Base-by-base conservation (phyloP, 1,140 invertebrate species). In the Leptopilina clavipes region DNA sequence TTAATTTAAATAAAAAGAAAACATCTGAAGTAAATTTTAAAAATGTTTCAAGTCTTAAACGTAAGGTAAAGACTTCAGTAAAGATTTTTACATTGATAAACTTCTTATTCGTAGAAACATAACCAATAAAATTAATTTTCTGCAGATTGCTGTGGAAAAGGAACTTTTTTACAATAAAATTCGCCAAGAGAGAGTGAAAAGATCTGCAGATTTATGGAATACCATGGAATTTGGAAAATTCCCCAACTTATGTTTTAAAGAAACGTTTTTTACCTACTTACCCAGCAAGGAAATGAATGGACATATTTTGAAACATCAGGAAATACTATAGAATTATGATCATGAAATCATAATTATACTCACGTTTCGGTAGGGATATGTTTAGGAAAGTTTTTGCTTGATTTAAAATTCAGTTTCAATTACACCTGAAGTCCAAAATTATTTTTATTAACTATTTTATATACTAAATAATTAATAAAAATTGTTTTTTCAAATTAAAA, bases 191-290 rank as follows among this genome's bases (percentile, higher is more conserved):
- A 77, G 86, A 10, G 84, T 89, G 7, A 56, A 82, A 8, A 72
- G 80, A 44, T 74, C 84, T 0, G 79, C 81, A 44, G 17, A 48
- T 0, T 79, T 83, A 76, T 89, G 88, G 88, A 75, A 56, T 31
- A 79, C 83, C 0, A 86, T 88, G 83, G 76, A 88, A 37, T 83
- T 83, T 70, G 83, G 82, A 48, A 87, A 85, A 79, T 86, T 86
- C 52, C 87, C 87, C 3, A 77, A 79, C 2, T 11, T 76, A 0
- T 81, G 76, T 0, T 90, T 88, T 48, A 90, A 90, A 31, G 73
- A 78, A 77, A 81, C 84, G 7, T 90, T 82, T 75, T 90, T 89
- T 31, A 85, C 86, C 1, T 90, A 90, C 70, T 76, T 89, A 76
- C 73, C 86, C 6, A 54, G 73, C 14, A 85, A 83, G 72, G 87